phyloP scores from a whole-genome alignment of 2,113 vertebrate species.

The Pionites leucogaster region DNA sequence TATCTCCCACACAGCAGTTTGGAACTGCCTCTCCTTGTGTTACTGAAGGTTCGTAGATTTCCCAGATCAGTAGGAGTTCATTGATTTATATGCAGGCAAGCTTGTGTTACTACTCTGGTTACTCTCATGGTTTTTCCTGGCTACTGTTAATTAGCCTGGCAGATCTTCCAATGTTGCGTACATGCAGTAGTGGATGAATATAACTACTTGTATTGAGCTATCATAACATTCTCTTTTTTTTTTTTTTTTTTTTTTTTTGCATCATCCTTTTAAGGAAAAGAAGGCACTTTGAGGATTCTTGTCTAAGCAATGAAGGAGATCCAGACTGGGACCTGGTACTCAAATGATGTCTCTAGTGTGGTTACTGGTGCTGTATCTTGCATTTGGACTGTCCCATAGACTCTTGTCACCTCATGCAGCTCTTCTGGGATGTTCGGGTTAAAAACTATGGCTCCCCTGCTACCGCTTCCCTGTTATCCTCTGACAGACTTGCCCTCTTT shows the following conservation, averaged over 20 bases:
- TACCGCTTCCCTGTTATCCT: background rate
- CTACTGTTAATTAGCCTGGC: conserved; percentile 14
- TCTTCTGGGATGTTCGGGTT: background rate
- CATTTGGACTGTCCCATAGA: background rate
- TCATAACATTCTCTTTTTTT: background rate
- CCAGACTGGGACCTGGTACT: background rate
- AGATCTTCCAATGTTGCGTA: background rate
- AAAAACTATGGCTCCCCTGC: background rate
- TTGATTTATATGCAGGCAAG: conserved; percentile 10
- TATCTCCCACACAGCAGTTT: conserved; percentile 60
- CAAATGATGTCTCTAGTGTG: background rate
- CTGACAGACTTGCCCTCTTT: background rate
- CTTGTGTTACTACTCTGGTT: conserved; percentile 22
- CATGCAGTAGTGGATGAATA: background rate
- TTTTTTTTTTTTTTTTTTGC: background rate
- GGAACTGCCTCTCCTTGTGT: background rate
- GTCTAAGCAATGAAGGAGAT: background rate
- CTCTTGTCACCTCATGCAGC: background rate
- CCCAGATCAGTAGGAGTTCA: conserved; percentile 44
- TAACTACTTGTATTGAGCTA: background rate
- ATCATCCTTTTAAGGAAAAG: background rate
- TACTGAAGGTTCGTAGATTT: conserved; percentile 37
- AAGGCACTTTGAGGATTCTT: background rate
- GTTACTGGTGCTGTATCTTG: background rate
- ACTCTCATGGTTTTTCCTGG: background rate